phyloP scores from a whole-genome alignment of 1,140 invertebrate species.

The Calosoma granatense region DNA sequence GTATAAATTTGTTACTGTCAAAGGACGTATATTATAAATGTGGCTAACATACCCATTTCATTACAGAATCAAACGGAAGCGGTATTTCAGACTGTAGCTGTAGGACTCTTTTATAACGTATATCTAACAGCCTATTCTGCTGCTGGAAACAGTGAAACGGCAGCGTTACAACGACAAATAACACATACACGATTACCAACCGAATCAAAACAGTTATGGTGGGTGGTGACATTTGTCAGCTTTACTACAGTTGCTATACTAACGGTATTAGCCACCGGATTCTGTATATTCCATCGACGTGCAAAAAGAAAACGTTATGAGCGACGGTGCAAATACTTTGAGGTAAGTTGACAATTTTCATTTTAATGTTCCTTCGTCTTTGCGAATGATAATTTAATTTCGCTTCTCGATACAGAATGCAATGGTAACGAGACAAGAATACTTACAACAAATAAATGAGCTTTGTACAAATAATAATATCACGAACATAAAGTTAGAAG shows the following conservation, averaged over 20 bases:
- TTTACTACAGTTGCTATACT: slow-evolving; percentile 15
- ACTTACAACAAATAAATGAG: too few relatives aligned
- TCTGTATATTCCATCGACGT: slow-evolving; percentile 15
- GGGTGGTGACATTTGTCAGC: slow-evolving; percentile 12
- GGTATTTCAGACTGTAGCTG: slow-evolving; percentile 21
- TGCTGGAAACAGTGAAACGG: slow-evolving; percentile 24
- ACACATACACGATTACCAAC: background rate
- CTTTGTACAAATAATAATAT: too few relatives aligned
- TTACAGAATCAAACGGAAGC: slow-evolving; percentile 27
- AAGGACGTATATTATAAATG: too few relatives aligned
- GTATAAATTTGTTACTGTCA: too few relatives aligned
- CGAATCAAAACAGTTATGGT: slow-evolving; percentile 12
- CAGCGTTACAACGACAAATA: slow-evolving; percentile 11
- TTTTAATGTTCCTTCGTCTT: background rate
- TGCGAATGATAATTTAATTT: too few relatives aligned
- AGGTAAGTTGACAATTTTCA: slow-evolving; percentile 20
- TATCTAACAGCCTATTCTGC: slow-evolving; percentile 27
- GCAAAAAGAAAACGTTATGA: slow-evolving; percentile 14
- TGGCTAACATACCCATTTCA: too few relatives aligned
- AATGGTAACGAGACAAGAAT: too few relatives aligned
- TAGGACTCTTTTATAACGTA: slow-evolving; percentile 24
- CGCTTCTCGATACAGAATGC: too few relatives aligned
- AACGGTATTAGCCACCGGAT: slow-evolving; percentile 12
- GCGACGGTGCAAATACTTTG: slow-evolving; percentile 21
- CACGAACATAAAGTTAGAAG: too few relatives aligned